Percentiles rank a stretch among this genome's conserved stretches.
Evolutionary conservation across 2,888 invertebrate genomes (phyloP).

Genomic region (Plagodis dolabraria): DNA sequence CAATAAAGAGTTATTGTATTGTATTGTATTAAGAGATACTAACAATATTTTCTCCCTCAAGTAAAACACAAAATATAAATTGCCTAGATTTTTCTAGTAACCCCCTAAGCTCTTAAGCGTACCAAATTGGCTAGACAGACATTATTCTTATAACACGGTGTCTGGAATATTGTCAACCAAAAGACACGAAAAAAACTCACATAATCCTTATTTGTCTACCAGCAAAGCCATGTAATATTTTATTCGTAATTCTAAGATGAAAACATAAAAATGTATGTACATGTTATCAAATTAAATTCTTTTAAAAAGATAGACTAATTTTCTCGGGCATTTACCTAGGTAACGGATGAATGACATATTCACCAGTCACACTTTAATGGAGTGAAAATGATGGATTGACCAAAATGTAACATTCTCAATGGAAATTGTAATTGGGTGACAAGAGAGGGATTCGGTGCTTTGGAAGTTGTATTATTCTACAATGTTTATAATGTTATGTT

Average conservation of each 20-base stretch:
- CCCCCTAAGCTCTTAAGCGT: slow-evolving; percentile 17
- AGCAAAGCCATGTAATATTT: slow-evolving; percentile 5
- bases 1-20: no score
- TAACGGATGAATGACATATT: no score
- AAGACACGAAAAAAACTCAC: slow-evolving; percentile 18
- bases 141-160: slow-evolving; percentile 26
- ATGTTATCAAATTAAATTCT: not conserved
- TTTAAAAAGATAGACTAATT: no score
- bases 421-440: no score
- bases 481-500: no score
- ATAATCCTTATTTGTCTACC: slow-evolving; percentile 13
- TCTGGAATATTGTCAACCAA: slow-evolving; percentile 23
- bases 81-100: slow-evolving; percentile 24
- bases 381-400: no score
- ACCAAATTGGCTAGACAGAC: slow-evolving; percentile 29
- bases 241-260: not conserved
- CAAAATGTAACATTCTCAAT: no score
- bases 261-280: not conserved
- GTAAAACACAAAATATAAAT: slow-evolving; percentile 24
- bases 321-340: no score
- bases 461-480: no score
- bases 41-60: slow-evolving; percentile 16
- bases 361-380: no score
- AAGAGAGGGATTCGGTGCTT: no score
- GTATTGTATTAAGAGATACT: slow-evolving; percentile 11